Conservation (phyloP, 30 jellyfish, hydroid and myxozoan species). For the Turritopsis dohrnii region DNA sequence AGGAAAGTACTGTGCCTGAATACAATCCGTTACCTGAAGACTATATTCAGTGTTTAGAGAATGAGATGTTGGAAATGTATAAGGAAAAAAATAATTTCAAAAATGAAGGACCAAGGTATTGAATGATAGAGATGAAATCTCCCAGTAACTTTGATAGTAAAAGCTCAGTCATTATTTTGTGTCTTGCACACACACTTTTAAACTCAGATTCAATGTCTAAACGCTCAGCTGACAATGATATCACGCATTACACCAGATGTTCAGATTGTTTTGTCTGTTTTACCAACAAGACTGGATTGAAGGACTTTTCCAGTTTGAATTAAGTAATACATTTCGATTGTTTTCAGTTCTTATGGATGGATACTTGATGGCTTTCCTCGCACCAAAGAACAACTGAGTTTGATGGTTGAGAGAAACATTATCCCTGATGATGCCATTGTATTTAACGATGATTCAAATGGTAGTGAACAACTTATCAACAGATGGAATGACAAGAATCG, state of each 20-base stretch:
- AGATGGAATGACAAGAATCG: constrained; percentile 54
- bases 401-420: constrained; percentile 88
- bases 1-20: background rate
- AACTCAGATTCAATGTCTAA: too few relatives aligned
- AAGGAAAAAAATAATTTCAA: constrained; percentile 10
- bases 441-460: constrained; percentile 53
- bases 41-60: constrained; percentile 57
- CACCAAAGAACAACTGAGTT: constrained; percentile 72
- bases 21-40: constrained; percentile 47
- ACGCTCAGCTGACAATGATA: too few relatives aligned
- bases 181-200: too few relatives aligned
- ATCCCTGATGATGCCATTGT: constrained; percentile 65
- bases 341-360: constrained; percentile 84
- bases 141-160: too few relatives aligned
- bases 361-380: constrained; percentile 82
- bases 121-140: too few relatives aligned
- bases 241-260: too few relatives aligned
- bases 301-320: background rate
- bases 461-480: constrained; percentile 34
- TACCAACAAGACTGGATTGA: too few relatives aligned
- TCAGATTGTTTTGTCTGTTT: too few relatives aligned
- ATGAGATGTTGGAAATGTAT: constrained; percentile 39
- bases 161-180: too few relatives aligned
- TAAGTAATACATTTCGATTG: background rate
- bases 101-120: constrained; percentile 16